phyloP scores from a whole-genome alignment of 2,888 invertebrate genomes.

The Agriopis leucophaearia region DNA sequence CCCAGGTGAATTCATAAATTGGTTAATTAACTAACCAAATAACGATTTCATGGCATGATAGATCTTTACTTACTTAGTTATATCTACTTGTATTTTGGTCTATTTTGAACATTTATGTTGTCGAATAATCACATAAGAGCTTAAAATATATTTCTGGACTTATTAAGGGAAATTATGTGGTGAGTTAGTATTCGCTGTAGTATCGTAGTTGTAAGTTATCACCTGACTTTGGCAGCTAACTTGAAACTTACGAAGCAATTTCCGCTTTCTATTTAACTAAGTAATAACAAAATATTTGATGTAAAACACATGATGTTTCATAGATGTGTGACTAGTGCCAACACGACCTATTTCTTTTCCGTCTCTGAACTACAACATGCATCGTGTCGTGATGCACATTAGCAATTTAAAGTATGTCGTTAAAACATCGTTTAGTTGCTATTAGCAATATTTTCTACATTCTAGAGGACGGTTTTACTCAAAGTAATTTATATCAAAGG shows the following conservation, averaged over 20 bases:
- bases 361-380: slow-evolving; percentile 45
- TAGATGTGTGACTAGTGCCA: neutral
- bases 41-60: neutral
- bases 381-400: slow-evolving; percentile 54
- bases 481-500: neutral
- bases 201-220: neutral
- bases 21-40: slow-evolving; percentile 17
- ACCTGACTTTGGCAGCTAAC: neutral
- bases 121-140: neutral
- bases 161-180: too few relatives aligned
- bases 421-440: neutral
- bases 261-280: neutral
- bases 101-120: neutral
- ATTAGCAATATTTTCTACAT: neutral
- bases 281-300: neutral
- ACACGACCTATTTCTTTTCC: neutral
- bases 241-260: neutral
- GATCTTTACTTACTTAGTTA: neutral
- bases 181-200: too few relatives aligned
- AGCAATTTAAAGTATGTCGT: slow-evolving; percentile 63
- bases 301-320: too few relatives aligned
- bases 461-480: neutral
- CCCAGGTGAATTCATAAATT: slow-evolving; percentile 8
- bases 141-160: neutral
- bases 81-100: neutral